These are phyloP conservation scores for Campylomormyrus numenius DNA, from an alignment of 2,113 vertebrate species.

Conservation along the genomic window DNA sequence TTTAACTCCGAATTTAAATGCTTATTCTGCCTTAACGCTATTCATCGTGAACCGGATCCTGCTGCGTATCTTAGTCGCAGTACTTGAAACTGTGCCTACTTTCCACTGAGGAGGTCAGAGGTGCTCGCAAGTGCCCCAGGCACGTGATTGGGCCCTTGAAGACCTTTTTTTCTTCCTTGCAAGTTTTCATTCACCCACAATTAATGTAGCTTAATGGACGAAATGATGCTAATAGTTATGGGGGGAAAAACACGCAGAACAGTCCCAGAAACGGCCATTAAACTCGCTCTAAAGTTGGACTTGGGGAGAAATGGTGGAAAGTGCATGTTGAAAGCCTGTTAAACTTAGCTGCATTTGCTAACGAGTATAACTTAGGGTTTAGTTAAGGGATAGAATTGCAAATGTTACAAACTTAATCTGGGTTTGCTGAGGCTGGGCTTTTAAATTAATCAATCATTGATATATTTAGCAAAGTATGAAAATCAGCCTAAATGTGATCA, in stretches of 20 bases:
- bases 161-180: conserved; percentile 62
- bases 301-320: background rate
- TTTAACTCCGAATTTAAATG: background rate
- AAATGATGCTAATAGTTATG: conserved; percentile 72
- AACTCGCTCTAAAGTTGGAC: background rate
- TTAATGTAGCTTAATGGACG: conserved; percentile 72
- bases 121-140: conserved; percentile 69
- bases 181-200: conserved; percentile 71
- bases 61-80: conserved; percentile 63
- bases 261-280: background rate
- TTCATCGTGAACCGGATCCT: conserved; percentile 57
- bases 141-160: conserved; percentile 71
- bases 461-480: background rate
- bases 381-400: background rate
- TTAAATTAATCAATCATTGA: background rate
- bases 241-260: conserved; percentile 39
- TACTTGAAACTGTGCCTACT: conserved; percentile 63
- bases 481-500: background rate
- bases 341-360: background rate
- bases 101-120: conserved; percentile 68
- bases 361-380: background rate
- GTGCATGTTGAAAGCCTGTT: background rate
- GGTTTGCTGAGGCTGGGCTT: background rate
- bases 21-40: background rate
- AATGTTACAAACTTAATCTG: background rate